A percentile compares a stretch with the other conserved stretches of the same genome.
These are phyloP conservation scores for Vulpes vulpes DNA, from an alignment of 2,113 vertebrate species.

Conservation along the genomic window DNA sequence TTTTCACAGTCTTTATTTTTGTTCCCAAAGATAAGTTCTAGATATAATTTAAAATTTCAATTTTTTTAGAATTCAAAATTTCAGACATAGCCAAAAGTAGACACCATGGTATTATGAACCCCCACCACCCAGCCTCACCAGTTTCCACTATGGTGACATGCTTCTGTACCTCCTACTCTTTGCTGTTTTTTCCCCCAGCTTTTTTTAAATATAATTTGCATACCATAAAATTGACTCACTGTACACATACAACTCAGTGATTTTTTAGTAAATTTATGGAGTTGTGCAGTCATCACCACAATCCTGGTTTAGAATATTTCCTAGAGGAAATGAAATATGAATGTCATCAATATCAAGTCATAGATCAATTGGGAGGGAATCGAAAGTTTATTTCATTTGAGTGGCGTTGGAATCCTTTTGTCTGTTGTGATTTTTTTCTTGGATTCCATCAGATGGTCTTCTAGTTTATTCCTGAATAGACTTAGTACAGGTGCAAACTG, in stretches of 20 bases:
- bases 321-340: neutral
- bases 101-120: neutral
- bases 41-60: slow-evolving; percentile 18
- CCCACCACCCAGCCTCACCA: neutral
- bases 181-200: neutral
- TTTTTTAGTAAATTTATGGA: slow-evolving; percentile 11
- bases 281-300: neutral
- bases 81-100: neutral
- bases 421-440: neutral
- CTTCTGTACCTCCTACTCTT: neutral
- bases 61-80: slow-evolving; percentile 15
- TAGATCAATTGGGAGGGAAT: neutral
- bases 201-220: neutral
- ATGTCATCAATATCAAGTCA: neutral
- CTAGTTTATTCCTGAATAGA: neutral
- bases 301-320: neutral
- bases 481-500: neutral
- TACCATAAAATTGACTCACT: neutral
- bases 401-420: neutral
- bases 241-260: neutral
- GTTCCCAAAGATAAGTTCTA: neutral
- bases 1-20: slow-evolving; percentile 25
- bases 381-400: slow-evolving; percentile 28
- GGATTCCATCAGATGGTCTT: neutral
- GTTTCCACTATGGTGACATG: neutral